Conservation (phyloP, 2,113 vertebrate species). For the Piaya cayana region DNA sequence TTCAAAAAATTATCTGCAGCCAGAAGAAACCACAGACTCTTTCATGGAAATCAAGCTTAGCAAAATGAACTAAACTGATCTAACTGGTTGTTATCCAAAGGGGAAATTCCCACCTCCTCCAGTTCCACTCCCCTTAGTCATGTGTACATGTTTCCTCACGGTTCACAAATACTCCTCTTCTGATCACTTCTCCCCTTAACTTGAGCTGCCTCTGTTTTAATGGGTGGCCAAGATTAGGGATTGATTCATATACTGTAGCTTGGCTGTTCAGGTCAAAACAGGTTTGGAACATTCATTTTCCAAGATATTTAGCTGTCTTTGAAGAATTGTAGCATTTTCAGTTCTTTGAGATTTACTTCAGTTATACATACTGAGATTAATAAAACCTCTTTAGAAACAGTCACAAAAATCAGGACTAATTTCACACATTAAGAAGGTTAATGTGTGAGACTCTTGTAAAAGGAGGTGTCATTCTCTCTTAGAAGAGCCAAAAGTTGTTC, state of each 20-base stretch:
- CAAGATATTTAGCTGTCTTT: neutral
- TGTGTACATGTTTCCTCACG: neutral
- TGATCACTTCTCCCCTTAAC: too few species aligned
- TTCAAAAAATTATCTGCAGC: neutral
- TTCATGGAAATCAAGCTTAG: neutral
- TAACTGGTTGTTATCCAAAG: neutral
- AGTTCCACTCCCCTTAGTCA: neutral
- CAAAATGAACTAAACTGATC: neutral
- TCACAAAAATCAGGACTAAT: neutral
- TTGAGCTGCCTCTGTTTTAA: neutral
- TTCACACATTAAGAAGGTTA: neutral
- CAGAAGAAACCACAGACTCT: neutral
- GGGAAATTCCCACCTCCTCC: neutral
- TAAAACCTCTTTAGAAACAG: neutral
- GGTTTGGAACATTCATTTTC: neutral
- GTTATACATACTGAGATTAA: neutral
- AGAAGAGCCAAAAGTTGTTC: neutral
- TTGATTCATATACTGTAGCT: neutral
- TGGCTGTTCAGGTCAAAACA: neutral
- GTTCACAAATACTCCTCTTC: neutral
- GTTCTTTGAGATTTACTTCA: neutral
- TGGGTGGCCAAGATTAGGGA: neutral
- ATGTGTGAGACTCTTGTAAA: neutral
- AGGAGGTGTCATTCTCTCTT: neutral
- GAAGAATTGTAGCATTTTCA: neutral